Percentiles rank a stretch among this genome's conserved stretches.
These are phyloP conservation scores for Hecatera dysodea DNA, from an alignment of 2,888 invertebrate genomes.

Conservation along the genomic window DNA sequence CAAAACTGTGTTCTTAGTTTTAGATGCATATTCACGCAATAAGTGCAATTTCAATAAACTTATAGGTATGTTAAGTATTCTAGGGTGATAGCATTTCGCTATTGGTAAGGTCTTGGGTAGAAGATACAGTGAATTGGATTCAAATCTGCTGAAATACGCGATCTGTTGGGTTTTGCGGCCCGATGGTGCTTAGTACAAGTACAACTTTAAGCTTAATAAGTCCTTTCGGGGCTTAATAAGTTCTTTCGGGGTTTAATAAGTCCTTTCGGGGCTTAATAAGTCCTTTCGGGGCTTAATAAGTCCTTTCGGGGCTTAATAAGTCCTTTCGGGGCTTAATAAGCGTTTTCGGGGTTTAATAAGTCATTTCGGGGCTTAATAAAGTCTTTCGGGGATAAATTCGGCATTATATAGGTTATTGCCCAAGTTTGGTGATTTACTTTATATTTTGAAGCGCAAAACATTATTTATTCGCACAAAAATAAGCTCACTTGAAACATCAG, in stretches of 20 bases:
- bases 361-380: background rate
- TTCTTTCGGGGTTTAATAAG: background rate
- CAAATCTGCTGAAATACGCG: background rate
- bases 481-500: background rate
- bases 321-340: background rate
- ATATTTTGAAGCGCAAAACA: background rate
- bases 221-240: background rate
- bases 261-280: background rate
- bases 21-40: conserved; percentile 54
- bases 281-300: background rate
- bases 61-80: conserved; percentile 28
- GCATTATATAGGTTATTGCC: too few species aligned
- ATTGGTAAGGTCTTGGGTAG: conserved; percentile 35
- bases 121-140: conserved; percentile 24
- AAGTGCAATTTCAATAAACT: conserved; percentile 60
- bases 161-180: background rate
- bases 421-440: background rate
- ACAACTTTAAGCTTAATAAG: background rate
- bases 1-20: conserved; percentile 66
- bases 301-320: background rate
- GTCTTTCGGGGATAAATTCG: background rate
- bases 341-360: background rate
- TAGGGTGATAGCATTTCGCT: conserved; percentile 27
- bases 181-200: background rate
- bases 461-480: background rate